Conservation (phyloP, 1,140 invertebrate species). For the Ceratosolen fusciceps region DNA sequence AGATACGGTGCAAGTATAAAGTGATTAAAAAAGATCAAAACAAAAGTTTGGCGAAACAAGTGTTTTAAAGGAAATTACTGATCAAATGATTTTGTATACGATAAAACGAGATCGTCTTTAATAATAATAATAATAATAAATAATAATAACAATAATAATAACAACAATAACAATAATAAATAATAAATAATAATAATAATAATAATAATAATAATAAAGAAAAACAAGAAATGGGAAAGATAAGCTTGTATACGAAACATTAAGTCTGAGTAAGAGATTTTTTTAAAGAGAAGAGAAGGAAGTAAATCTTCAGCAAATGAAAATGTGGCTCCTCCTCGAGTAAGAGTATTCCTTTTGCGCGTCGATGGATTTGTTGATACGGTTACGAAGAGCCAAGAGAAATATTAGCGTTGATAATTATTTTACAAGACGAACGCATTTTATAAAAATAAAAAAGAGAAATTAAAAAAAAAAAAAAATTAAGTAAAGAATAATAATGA, state of each 20-base stretch:
- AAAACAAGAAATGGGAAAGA: no score
- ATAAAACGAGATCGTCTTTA: constrained; percentile 32
- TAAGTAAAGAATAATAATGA: constrained; percentile 33
- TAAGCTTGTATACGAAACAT: constrained; percentile 58
- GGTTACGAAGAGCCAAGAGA: constrained; percentile 21
- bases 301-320: neutral
- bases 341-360: constrained; percentile 18
- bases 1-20: neutral
- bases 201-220: no score
- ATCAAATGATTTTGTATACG: constrained; percentile 57
- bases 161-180: no score
- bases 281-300: neutral
- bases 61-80: neutral
- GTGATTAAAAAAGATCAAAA: neutral
- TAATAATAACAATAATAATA: no score
- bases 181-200: no score
- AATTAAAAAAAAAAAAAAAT: no score
- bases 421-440: no score
- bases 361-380: neutral
- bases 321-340: no score
- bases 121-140: no score
- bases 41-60: neutral
- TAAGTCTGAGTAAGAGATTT: constrained; percentile 34
- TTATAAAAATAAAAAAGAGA: no score
- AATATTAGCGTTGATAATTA: no score